phyloP scores from a whole-genome alignment of 2,797 vertebrate genomes.

The Masticophis lateralis region DNA sequence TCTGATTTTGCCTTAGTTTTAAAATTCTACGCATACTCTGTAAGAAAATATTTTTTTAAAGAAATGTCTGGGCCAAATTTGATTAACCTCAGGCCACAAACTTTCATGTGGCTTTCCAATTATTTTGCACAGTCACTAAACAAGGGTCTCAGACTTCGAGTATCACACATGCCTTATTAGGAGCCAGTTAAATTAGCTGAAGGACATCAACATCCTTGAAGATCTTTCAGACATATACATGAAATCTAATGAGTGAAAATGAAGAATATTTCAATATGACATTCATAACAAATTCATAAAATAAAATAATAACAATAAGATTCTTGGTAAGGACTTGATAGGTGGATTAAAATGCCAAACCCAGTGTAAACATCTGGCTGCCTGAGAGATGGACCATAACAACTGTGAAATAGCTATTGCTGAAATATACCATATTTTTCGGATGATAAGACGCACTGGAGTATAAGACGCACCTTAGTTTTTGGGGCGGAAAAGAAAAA shows the following conservation, averaged over 20 bases:
- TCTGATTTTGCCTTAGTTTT: not conserved
- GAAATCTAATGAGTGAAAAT: not conserved
- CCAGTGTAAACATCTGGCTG: too few species aligned
- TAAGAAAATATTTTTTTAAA: not conserved
- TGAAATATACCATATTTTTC: not conserved
- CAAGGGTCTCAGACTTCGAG: not conserved
- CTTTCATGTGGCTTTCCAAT: not conserved
- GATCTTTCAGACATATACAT: not conserved
- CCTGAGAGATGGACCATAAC: too few species aligned
- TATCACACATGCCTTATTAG: not conserved
- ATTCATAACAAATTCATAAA: not conserved
- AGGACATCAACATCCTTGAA: not conserved
- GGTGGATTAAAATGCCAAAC: too few species aligned
- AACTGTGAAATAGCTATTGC: not conserved
- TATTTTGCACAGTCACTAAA: not conserved
- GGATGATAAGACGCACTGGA: too few species aligned
- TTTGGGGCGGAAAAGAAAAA: too few species aligned
- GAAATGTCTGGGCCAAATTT: not conserved
- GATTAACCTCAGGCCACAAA: not conserved
- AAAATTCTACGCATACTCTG: not conserved
- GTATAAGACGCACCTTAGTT: too few species aligned
- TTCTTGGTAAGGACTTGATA: too few species aligned
- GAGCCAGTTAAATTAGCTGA: not conserved
- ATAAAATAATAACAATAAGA: not conserved
- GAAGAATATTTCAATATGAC: not conserved